Evolutionary conservation across 35 echinoderm and acorn worm species (phyloP).

Genomic region (Patiria miniata): DNA sequence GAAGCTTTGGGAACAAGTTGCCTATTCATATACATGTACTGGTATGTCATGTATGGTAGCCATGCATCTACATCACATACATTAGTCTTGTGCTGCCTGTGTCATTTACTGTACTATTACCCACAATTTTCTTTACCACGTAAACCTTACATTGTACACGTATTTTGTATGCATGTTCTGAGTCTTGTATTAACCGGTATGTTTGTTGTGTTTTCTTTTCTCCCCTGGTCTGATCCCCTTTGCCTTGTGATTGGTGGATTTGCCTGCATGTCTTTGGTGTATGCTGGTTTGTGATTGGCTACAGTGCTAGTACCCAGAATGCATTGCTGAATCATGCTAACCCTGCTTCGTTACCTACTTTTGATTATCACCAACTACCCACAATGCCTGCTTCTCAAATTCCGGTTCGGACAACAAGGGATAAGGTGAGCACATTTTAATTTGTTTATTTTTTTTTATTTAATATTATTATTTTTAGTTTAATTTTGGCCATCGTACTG

Average conservation of each 20-base stretch:
- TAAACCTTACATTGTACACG: not conserved
- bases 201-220: not conserved
- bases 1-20: too few relatives aligned
- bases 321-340: slow-evolving; percentile 35
- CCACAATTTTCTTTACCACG: too few relatives aligned
- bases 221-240: slow-evolving; percentile 2
- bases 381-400: slow-evolving; percentile 26
- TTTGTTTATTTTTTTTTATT: slow-evolving; percentile 12
- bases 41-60: too few relatives aligned
- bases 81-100: too few relatives aligned
- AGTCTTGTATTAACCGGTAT: not conserved
- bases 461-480: too few relatives aligned
- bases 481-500: too few relatives aligned
- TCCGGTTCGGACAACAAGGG: slow-evolving; percentile 36
- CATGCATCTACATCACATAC: too few relatives aligned
- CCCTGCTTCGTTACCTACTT: slow-evolving; percentile 19
- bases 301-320: slow-evolving; percentile 60
- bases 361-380: slow-evolving; percentile 12
- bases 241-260: not conserved
- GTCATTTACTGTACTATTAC: too few relatives aligned
- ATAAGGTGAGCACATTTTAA: slow-evolving; percentile 53
- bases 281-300: slow-evolving; percentile 41
- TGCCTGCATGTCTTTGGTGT: slow-evolving; percentile 4
- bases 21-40: too few relatives aligned
- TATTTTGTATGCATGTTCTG: not conserved